Base-by-base conservation (phyloP, 2,888 invertebrate species). In the Anarsia innoxiella region DNA sequence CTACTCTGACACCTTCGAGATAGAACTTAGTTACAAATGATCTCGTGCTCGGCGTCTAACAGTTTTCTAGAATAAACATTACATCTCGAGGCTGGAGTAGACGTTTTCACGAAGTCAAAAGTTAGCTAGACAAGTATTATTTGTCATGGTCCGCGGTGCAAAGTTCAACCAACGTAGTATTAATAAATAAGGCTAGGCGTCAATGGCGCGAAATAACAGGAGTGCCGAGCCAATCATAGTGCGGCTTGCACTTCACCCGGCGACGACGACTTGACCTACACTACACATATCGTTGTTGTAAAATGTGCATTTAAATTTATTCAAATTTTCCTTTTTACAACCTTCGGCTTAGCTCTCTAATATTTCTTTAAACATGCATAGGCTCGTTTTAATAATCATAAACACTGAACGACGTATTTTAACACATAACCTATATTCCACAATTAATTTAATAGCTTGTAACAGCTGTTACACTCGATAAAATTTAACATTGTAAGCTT, bases 201-300 rank as follows among this genome's bases (percentile, higher is more conserved):
- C 63, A 64, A 72, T 63, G 57, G 57, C 60, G 59, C 49, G 55
- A 70, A 75, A 69, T 72, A 69, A 69, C 61, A 66, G 65, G 61
- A 68, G 66, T 65, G 52, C 45, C 56, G 51, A n/a, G n/a, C n/a
- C n/a, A n/a, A 53, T 55, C 51, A 55, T 45, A 40, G 45, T 49
- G 45, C 47, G 53, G 49, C 52, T 35, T 46, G 42, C 42, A 45
- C 49, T 44, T 52, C 51, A 49, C 57, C 52, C 44, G 51, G 60
- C 56, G 37, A 23, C 27, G 16, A 26, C 37, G 45, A 36, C 36
- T 41, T 56, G 54, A 60, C 57, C 58, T 54, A 51, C 53, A 44
- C 44, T 38, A 37, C 34, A 15, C 28, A 15, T 25, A 19, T 6
- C 19, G 28, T 42, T 39, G 43, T 39, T 43, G 42, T 45, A 44